These are phyloP conservation scores for Gastracanthus pulcherrimus DNA, from an alignment of 2,888 invertebrate genomes.

Conservation along the genomic window DNA sequence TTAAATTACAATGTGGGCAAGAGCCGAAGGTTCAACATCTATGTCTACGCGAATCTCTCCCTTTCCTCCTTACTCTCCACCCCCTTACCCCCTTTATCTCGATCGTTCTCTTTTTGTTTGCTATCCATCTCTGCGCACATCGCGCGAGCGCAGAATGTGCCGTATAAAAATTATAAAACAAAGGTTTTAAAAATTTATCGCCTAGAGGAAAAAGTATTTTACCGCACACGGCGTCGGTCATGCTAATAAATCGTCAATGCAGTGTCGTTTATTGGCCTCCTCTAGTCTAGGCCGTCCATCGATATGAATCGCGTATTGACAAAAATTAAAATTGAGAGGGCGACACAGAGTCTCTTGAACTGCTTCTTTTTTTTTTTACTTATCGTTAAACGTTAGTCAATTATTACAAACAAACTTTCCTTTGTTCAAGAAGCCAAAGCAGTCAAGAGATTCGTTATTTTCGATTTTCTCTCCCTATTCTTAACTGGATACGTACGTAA, in stretches of 20 bases:
- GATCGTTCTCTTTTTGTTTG: slow-evolving; percentile 42
- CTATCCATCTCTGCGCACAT: slow-evolving; percentile 38
- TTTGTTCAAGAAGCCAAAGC: slow-evolving; percentile 50
- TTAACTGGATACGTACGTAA: slow-evolving; percentile 50
- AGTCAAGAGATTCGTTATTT: slow-evolving; percentile 51
- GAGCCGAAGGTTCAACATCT: slow-evolving; percentile 43
- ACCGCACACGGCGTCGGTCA: slow-evolving; percentile 60
- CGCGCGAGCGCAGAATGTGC: slow-evolving; percentile 34
- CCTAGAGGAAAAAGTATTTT: slow-evolving; percentile 68
- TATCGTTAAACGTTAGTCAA: slow-evolving; percentile 42
- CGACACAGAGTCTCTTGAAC: slow-evolving; percentile 49
- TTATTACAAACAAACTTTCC: slow-evolving; percentile 49
- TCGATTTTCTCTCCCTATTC: slow-evolving; percentile 53
- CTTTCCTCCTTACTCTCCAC: slow-evolving; percentile 32
- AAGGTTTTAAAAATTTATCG: slow-evolving; percentile 67
- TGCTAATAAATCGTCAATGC: slow-evolving; percentile 52
- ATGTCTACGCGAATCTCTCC: slow-evolving; percentile 39
- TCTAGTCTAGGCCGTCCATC: slow-evolving; percentile 70
- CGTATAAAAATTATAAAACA: slow-evolving; percentile 73
- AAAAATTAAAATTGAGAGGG: slow-evolving; percentile 55
- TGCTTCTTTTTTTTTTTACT: slow-evolving; percentile 42
- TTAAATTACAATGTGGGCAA: slow-evolving; percentile 52
- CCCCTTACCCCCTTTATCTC: slow-evolving; percentile 41
- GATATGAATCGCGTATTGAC: slow-evolving; percentile 52
- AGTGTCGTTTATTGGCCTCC: slow-evolving; percentile 62